Base-by-base conservation (phyloP, 2,113 vertebrate genomes). In the Lonchura striata region DNA sequence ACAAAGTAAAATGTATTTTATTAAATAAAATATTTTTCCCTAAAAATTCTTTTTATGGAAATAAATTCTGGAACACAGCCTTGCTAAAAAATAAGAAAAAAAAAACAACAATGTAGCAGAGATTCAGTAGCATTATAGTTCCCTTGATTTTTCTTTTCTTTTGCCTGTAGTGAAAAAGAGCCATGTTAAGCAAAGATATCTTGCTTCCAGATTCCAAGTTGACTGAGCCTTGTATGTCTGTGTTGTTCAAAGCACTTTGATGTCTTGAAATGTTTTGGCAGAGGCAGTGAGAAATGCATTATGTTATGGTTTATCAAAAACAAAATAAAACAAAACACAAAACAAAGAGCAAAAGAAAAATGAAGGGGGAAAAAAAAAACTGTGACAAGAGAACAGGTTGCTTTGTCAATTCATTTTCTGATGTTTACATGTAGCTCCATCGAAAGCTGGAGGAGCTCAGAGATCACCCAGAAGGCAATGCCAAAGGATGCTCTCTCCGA, bases 351-450 rank as follows among this genome's bases (percentile, higher is more conserved):
- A 37, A 95, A 95, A 95, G 47, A 57, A 75, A 84, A 95, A 72
- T n/a, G 2, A 53, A 47, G 30, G 25, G 30, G 25, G 5, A 7
- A 12, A 15, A 30, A 47, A 7, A 17, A 16, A 16, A 47, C 1
- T 33, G 4, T 96, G 60, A 95, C 91, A 93, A 96, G 82, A 97
- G 85, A 98, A 96, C 90, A 97, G 95, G 91, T 97, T 97, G 93
- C 96, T 97, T 97, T 98, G 98, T 98, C 97, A 98, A 66, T 98
- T 98, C 88, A 96, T 97, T 98, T 98, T 98, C 96, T 98, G 96
- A 98, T 98, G 97, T 98, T 98, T 98, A 94, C 95, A 96, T 98
- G 87, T 98, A 98, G 97, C 97, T 98, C 98, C 98, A 98, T 97
- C 53, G 75, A 98, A 98, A 98, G 95, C 97, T 98, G 97, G 97